Evolutionary conservation across 2,888 invertebrate genomes (phyloP).

Genomic region (Drosophila meridiana): DNA sequence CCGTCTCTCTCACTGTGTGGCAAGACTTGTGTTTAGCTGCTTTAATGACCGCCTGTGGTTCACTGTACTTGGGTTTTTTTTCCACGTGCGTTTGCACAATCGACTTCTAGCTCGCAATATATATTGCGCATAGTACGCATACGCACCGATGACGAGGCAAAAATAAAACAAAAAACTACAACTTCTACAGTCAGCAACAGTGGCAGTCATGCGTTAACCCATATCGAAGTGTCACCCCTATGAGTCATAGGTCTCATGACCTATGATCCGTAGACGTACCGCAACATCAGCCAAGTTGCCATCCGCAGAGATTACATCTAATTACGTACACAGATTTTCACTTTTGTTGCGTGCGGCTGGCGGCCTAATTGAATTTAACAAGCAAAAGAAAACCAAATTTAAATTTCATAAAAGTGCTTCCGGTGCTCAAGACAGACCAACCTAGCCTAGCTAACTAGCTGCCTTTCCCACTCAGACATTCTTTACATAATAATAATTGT

Average conservation of each 20-base stretch:
- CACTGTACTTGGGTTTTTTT: conserved; percentile 20
- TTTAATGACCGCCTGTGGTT: conserved; percentile 26
- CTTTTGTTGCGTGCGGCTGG: conserved; percentile 52
- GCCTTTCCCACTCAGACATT: background rate
- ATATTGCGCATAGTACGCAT: conserved; percentile 46
- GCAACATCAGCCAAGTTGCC: conserved; percentile 9
- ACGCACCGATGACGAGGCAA: conserved; percentile 60
- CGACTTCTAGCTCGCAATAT: conserved; percentile 17
- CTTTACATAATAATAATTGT: conserved; percentile 8
- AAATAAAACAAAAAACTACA: background rate
- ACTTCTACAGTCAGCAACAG: conserved; percentile 11
- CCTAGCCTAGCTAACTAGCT: background rate
- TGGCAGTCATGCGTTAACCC: conserved; percentile 38
- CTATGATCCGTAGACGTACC: background rate
- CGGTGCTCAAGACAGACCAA: conserved; percentile 24
- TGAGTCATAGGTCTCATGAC: conserved; percentile 1
- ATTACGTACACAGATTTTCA: conserved; percentile 69
- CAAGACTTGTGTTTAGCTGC: conserved; percentile 32
- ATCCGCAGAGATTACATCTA: conserved; percentile 67
- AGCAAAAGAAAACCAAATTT: conserved; percentile 22
- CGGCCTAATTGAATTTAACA: conserved; percentile 63
- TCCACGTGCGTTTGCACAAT: conserved; percentile 24
- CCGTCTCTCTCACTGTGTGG: background rate
- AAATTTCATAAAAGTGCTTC: conserved; percentile 56
- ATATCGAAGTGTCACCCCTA: conserved; percentile 40